Percentiles rank a stretch among this genome's conserved stretches.
Conservation (phyloP, 2,113 vertebrate species). For the Dicaeum eximium region DNA sequence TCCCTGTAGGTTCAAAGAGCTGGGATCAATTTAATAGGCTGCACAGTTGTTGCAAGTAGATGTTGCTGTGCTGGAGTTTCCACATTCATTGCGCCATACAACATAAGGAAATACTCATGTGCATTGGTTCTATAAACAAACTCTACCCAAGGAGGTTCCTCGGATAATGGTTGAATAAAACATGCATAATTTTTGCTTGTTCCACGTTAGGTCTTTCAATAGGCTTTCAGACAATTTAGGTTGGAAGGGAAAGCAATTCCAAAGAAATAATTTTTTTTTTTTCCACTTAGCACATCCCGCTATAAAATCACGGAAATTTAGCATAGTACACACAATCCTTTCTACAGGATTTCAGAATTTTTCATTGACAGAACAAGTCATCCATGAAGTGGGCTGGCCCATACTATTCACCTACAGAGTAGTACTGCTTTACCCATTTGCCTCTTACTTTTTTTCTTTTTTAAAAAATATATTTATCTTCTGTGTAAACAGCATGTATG, state of each 20-base stretch:
- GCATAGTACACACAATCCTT: neutral
- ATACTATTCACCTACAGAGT: neutral
- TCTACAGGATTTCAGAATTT: neutral
- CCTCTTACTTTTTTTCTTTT: neutral
- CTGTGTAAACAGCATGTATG: neutral
- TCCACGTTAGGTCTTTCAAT: neutral
- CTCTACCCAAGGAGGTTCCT: neutral
- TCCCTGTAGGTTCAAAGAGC: slow-evolving; percentile 52
- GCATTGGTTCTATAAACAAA: slow-evolving; percentile 11
- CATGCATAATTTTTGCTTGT: neutral
- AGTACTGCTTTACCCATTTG: neutral
- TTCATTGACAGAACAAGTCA: neutral
- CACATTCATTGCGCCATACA: slow-evolving; percentile 57
- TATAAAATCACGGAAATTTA: neutral
- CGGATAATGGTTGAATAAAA: neutral
- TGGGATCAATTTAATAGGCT: slow-evolving; percentile 61
- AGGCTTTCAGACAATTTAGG: neutral
- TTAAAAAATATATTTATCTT: neutral
- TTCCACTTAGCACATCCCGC: neutral
- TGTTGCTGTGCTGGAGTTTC: slow-evolving; percentile 55
- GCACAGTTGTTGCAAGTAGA: slow-evolving; percentile 12
- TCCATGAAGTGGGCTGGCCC: neutral
- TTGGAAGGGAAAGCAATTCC: neutral
- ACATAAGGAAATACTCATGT: slow-evolving; percentile 19
- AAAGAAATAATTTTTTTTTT: neutral